Conservation (phyloP, 2,797 vertebrate species). For the Muscicapa comitata region DNA sequence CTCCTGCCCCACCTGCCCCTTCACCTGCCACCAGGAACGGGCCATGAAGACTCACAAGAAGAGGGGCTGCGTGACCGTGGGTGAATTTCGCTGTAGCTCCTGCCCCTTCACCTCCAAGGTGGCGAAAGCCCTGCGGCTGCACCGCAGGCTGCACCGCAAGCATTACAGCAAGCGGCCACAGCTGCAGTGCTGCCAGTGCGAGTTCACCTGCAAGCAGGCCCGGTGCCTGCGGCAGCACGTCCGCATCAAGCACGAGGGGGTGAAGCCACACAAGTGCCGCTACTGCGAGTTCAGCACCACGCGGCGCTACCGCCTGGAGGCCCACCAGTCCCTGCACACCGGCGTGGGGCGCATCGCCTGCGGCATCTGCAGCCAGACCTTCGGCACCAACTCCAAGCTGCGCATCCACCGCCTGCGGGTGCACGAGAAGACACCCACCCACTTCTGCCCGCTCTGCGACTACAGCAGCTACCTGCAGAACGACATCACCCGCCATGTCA, state of each 20-base stretch:
- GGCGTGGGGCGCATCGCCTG: constrained; percentile 89
- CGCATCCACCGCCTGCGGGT: constrained; percentile 87
- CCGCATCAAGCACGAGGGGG: constrained; percentile 84
- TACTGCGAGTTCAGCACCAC: constrained; percentile 90
- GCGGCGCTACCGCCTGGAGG: constrained; percentile 87
- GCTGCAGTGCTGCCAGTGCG: constrained; percentile 80
- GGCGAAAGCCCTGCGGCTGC: constrained; percentile 75
- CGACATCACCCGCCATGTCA: constrained; percentile 86
- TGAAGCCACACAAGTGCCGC: constrained; percentile 80
- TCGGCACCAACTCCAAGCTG: constrained; percentile 88
- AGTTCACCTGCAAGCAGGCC: constrained; percentile 87
- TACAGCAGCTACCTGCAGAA: constrained; percentile 88
- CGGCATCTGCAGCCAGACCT: constrained; percentile 82
- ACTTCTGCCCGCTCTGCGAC: constrained; percentile 89
- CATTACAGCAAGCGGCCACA: constrained; percentile 57
- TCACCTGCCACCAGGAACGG: constrained; percentile 84
- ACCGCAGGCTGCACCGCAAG: constrained; percentile 77
- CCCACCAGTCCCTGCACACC: constrained; percentile 91
- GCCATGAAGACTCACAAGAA: constrained; percentile 81
- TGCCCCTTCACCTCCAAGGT: constrained; percentile 82
- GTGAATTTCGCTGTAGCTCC: constrained; percentile 76
- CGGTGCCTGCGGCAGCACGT: constrained; percentile 84
- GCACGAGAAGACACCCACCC: constrained; percentile 86
- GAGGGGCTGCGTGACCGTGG: constrained; percentile 79
- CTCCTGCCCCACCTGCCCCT: constrained; percentile 83